These are phyloP conservation scores for Caligus rogercresseyi DNA, from an alignment of 1,140 invertebrate species.

Conservation along the genomic window DNA sequence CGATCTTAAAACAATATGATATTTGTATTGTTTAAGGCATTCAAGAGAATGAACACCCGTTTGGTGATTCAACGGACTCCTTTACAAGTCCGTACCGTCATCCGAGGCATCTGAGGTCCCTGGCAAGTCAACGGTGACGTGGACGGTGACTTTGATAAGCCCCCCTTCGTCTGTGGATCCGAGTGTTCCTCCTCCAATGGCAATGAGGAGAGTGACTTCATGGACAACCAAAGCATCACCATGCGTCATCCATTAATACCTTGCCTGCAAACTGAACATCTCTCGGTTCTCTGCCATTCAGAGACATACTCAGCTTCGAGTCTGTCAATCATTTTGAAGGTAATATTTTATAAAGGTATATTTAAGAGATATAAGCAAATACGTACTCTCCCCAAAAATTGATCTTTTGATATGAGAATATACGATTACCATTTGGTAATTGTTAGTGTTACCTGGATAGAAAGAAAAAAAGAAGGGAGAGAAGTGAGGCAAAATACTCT, in stretches of 20 bases:
- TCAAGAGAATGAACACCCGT: too few species aligned
- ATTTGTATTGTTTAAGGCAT: too few species aligned
- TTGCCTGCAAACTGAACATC: neutral
- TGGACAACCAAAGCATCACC: neutral
- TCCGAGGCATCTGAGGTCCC: neutral
- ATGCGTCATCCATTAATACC: neutral
- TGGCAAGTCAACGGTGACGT: neutral
- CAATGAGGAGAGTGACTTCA: neutral
- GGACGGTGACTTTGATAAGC: neutral
- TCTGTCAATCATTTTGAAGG: neutral
- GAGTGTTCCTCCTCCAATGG: neutral
- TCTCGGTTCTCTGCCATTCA: neutral
- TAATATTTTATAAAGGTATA: too few species aligned
- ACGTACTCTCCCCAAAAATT: too few species aligned
- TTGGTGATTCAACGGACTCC: neutral
- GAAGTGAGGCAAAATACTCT: too few species aligned
- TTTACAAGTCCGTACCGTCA: neutral
- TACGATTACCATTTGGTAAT: too few species aligned
- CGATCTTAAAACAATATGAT: too few species aligned
- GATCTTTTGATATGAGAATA: too few species aligned
- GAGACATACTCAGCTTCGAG: neutral
- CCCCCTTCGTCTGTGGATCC: neutral
- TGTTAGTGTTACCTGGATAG: too few species aligned
- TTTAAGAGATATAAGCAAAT: too few species aligned
- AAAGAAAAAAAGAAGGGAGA: too few species aligned